phyloP scores from a whole-genome alignment of 2,113 vertebrate genomes.

The Kobus ellipsiprymnus region DNA sequence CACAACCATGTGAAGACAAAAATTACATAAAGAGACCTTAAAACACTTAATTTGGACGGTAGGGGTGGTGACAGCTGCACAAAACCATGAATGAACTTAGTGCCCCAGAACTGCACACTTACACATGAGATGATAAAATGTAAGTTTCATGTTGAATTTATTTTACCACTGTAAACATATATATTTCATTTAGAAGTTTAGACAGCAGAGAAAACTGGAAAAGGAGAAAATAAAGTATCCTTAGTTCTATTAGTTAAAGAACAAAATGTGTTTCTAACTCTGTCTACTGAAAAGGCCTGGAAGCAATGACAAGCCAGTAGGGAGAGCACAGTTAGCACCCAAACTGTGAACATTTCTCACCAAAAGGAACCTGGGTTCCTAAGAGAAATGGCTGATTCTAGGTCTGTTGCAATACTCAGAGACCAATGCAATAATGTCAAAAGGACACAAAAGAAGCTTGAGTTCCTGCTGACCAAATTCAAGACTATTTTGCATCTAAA shows the following conservation, averaged over 20 bases:
- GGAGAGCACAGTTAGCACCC: neutral
- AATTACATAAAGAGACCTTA: neutral
- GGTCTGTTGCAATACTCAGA: neutral
- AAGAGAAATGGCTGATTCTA: neutral
- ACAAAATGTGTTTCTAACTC: neutral
- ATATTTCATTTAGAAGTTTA: neutral
- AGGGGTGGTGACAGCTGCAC: too few relatives aligned
- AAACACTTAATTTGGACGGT: neutral
- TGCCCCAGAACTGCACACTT: neutral
- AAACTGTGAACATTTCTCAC: neutral
- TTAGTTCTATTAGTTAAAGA: neutral
- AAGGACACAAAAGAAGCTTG: neutral
- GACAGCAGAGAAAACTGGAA: neutral
- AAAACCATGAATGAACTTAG: too few relatives aligned
- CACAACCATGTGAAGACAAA: neutral
- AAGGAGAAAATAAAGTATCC: neutral
- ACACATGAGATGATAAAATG: neutral
- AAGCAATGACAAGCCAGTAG: neutral
- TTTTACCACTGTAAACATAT: neutral
- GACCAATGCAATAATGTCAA: neutral
- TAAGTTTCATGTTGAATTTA: neutral
- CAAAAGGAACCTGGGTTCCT: neutral
- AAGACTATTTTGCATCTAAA: neutral
- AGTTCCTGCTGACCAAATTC: neutral
- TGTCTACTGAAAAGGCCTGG: neutral